Conservation (phyloP, 2,797 vertebrate genomes). For the Geotrypetes seraphini region DNA sequence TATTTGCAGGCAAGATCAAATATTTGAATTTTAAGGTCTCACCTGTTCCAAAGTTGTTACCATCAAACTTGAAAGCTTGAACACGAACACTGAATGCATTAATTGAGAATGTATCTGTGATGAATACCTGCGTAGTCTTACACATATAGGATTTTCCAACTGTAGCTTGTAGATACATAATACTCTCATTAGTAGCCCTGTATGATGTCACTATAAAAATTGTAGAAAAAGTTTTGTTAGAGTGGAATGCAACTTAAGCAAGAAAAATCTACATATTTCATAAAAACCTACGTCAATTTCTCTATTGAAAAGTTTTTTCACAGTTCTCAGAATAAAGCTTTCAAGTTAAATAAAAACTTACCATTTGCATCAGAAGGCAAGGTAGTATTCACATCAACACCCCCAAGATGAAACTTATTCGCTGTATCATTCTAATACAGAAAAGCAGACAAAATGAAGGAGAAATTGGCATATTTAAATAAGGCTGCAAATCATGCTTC, state of each 20-base stretch:
- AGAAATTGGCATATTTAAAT: too few relatives aligned
- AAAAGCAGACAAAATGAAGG: background rate
- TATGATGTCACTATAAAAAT: constrained; percentile 29
- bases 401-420: constrained; percentile 45
- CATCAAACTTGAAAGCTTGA: constrained; percentile 75
- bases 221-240: background rate
- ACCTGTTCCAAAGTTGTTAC: constrained; percentile 79
- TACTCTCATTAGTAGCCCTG: constrained; percentile 41
- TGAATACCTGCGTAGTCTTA: constrained; percentile 63
- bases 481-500: too few relatives aligned
- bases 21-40: constrained; percentile 2
- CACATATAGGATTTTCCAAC: constrained; percentile 84
- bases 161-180: constrained; percentile 68
- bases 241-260: background rate
- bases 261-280: background rate
- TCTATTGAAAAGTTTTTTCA: too few relatives aligned
- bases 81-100: constrained; percentile 76
- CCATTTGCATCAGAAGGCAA: constrained; percentile 43
- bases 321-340: too few relatives aligned
- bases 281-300: background rate
- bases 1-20: too few relatives aligned
- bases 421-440: constrained; percentile 42
- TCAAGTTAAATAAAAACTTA: constrained; percentile 13
- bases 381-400: constrained; percentile 25
- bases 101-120: constrained; percentile 53